phyloP scores from a whole-genome alignment of 2,113 vertebrate genomes.

The human region GRCh38 chr6:164993501-164994000 shows the following conservation, averaged over 20 bases:
- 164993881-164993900: neutral
- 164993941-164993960: neutral
- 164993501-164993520: neutral
- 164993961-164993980: neutral
- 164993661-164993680: neutral
- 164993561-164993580: neutral
- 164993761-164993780: neutral
- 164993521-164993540: neutral
- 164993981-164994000: neutral
- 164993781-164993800: neutral
- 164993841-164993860: neutral
- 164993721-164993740: neutral
- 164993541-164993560: neutral
- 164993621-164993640: neutral
- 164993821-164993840: neutral
- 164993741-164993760: neutral
- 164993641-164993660: neutral
- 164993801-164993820: neutral
- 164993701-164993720: neutral
- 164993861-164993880: neutral
- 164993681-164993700: neutral
- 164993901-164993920: neutral
- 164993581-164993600: neutral
- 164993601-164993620: neutral
- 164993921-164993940: neutral